Evolutionary conservation across 1,140 invertebrate genomes (phyloP).

Genomic region (Spodoptera frugiperda): DNA sequence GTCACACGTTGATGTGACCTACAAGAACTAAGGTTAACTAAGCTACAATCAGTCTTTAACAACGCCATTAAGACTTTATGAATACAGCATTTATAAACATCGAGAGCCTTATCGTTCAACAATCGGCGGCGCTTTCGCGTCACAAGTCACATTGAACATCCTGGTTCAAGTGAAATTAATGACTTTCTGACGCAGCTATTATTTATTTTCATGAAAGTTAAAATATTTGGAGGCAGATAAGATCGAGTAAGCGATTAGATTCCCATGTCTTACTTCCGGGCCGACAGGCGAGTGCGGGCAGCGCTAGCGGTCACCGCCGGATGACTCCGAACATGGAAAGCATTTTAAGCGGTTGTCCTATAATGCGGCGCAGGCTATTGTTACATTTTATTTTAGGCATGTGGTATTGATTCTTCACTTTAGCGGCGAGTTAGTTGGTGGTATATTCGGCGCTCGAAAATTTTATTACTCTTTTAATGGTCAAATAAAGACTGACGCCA

Average conservation of each 20-base stretch:
- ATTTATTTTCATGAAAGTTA: conserved; percentile 70
- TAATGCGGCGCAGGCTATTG: conserved; percentile 68
- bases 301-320: conserved; percentile 67
- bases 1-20: conserved; percentile 10
- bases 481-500: neutral
- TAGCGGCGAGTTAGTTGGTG: conserved; percentile 43
- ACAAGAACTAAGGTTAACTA: neutral
- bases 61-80: neutral
- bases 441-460: conserved; percentile 48
- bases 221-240: conserved; percentile 67
- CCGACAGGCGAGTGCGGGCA: conserved; percentile 48
- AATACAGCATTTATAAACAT: conserved; percentile 9
- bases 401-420: conserved; percentile 70
- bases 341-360: conserved; percentile 81
- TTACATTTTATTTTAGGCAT: conserved; percentile 77
- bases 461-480: neutral
- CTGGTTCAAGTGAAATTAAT: conserved; percentile 78
- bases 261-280: conserved; percentile 76
- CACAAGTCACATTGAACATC: conserved; percentile 64
- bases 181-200: conserved; percentile 66
- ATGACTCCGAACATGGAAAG: conserved; percentile 81
- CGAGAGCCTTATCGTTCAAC: conserved; percentile 52
- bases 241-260: conserved; percentile 59
- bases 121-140: conserved; percentile 54
- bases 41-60: neutral